These are phyloP conservation scores for Trichogramma pretiosum DNA, from an alignment of 1,140 invertebrate genomes.

Conservation along the genomic window DNA sequence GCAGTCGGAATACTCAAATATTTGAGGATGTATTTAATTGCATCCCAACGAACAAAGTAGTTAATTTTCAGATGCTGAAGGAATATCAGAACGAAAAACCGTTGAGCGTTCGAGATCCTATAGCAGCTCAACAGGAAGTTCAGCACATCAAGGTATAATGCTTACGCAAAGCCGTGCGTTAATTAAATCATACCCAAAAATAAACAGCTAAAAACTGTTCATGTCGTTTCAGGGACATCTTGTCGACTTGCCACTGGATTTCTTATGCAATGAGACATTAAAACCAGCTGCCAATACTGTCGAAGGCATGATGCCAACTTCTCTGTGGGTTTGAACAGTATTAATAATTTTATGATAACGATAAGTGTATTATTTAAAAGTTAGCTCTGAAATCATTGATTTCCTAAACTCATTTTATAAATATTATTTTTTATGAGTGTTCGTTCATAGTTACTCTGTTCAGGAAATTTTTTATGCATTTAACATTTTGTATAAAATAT, in stretches of 20 bases:
- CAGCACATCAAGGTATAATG: conserved; percentile 57
- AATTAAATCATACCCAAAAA: background rate
- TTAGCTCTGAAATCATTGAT: background rate
- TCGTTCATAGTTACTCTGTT: no score
- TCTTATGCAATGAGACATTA: conserved; percentile 73
- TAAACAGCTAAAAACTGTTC: background rate
- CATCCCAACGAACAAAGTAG: conserved; percentile 71
- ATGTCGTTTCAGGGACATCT: conserved; percentile 63
- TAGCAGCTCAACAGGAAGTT: conserved; percentile 59
- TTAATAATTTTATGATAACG: conserved; percentile 2
- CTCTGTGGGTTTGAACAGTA: conserved; percentile 56
- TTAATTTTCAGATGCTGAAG: conserved; percentile 64
- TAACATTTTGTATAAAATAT: background rate
- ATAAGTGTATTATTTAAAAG: background rate
- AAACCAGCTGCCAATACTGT: conserved; percentile 70
- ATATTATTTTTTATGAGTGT: no score
- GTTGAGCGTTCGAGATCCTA: conserved; percentile 60
- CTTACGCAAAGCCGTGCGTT: no score
- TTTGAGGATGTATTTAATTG: conserved; percentile 84
- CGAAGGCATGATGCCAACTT: conserved; percentile 74
- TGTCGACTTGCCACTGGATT: conserved; percentile 77
- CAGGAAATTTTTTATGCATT: no score
- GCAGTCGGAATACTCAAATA: conserved; percentile 71
- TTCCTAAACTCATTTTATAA: background rate
- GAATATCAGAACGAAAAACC: conserved; percentile 59